These are phyloP conservation scores for Macrobrachium nipponense DNA, from an alignment of 1,140 invertebrate species.

Conservation along the genomic window DNA sequence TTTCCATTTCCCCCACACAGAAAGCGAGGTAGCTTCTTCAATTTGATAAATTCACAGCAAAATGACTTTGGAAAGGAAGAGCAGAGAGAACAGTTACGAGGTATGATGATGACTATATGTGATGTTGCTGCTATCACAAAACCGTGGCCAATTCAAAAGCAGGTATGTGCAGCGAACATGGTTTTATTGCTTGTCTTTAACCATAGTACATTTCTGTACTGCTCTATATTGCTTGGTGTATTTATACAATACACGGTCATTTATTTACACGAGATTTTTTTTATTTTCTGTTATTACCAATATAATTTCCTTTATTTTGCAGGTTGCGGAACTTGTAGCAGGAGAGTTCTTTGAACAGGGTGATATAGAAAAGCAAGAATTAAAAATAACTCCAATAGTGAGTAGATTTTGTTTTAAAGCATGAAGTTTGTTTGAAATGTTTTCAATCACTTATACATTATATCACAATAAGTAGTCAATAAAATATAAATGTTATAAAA, in stretches of 20 bases:
- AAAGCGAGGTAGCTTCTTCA: conserved; percentile 85
- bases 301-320: conserved; percentile 34
- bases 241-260: neutral
- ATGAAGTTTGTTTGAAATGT: conserved; percentile 19
- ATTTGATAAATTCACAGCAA: conserved; percentile 75
- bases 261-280: neutral
- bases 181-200: no score
- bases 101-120: conserved; percentile 97
- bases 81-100: conserved; percentile 82
- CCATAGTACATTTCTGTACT: no score
- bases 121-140: conserved; percentile 96
- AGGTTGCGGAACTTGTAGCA: conserved; percentile 89
- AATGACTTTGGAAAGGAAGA: conserved; percentile 80
- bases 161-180: conserved; percentile 68
- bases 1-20: conserved; percentile 69
- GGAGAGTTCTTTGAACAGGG: conserved; percentile 97
- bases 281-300: no score
- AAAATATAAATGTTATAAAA: neutral
- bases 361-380: conserved; percentile 87
- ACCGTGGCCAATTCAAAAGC: conserved; percentile 93
- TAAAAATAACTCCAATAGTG: conserved; percentile 89
- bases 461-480: neutral
- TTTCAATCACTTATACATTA: neutral
- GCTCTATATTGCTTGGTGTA: neutral
- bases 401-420: conserved; percentile 67